Evolutionary conservation across 2,113 vertebrate species (phyloP).

Genomic region (Ictalurus punctatus): DNA sequence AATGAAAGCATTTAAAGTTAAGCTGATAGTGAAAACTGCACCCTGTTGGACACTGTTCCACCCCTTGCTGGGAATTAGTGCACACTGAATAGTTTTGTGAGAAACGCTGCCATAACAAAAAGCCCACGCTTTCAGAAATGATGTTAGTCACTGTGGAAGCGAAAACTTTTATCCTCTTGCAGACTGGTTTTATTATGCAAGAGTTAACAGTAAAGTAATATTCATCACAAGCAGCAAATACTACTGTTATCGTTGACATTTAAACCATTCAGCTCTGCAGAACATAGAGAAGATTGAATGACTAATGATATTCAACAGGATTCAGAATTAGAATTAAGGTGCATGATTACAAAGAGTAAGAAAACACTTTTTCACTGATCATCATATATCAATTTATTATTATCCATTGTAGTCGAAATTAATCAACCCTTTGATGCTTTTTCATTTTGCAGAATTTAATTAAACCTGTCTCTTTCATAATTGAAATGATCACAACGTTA

Average conservation of each 20-base stretch:
- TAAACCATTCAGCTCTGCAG: background rate
- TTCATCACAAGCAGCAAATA: background rate
- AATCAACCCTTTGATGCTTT: background rate
- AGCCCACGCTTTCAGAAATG: background rate
- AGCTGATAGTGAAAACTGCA: background rate
- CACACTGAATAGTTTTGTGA: background rate
- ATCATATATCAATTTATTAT: background rate
- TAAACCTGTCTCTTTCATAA: background rate
- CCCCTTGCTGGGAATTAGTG: background rate
- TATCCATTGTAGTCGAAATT: background rate
- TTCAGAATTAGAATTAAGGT: too few species aligned
- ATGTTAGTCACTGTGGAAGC: background rate
- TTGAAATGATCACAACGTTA: background rate
- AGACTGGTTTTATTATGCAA: slow-evolving; percentile 1
- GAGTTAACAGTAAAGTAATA: background rate
- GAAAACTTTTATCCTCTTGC: background rate
- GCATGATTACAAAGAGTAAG: background rate
- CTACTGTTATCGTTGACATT: too few species aligned
- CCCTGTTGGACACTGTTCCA: background rate
- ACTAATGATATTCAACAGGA: background rate
- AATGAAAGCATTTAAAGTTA: background rate
- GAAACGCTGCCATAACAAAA: background rate
- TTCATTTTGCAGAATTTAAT: background rate
- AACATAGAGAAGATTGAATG: background rate
- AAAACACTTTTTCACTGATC: background rate